Conservation (phyloP, 2,113 vertebrate genomes). For the Nymphicus hollandicus region DNA sequence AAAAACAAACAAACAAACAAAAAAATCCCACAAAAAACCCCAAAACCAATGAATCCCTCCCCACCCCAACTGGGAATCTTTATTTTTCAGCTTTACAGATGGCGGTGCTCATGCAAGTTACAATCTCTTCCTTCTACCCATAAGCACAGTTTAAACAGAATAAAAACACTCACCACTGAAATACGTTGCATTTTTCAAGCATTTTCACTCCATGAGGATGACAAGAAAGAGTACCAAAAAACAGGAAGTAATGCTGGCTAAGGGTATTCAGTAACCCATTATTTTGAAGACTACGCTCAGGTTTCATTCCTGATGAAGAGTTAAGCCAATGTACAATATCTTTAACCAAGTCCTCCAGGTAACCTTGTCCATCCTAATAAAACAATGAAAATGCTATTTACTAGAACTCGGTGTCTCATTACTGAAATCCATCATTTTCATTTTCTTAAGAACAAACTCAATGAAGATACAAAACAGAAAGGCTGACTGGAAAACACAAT, state of each 20-base stretch:
- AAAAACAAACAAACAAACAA: not conserved
- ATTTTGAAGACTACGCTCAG: conserved; percentile 92
- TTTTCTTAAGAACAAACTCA: not conserved
- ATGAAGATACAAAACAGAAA: not conserved
- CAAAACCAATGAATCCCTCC: not conserved
- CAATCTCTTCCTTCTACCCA: not conserved
- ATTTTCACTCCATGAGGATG: conserved; percentile 95
- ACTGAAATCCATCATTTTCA: not conserved
- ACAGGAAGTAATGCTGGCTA: conserved; percentile 97
- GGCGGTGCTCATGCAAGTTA: not conserved
- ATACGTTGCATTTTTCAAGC: conserved; percentile 96
- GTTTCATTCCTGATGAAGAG: conserved; percentile 88
- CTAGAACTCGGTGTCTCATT: not conserved
- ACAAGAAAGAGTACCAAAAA: conserved; percentile 95
- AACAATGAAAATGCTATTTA: not conserved
- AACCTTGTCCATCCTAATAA: conserved; percentile 89
- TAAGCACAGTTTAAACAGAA: not conserved
- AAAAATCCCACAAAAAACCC: not conserved
- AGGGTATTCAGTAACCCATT: conserved; percentile 93
- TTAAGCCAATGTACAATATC: conserved; percentile 95
- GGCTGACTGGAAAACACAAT: not conserved
- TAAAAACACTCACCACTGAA: conserved; percentile 87
- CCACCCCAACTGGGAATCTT: not conserved
- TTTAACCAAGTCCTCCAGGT: conserved; percentile 92
- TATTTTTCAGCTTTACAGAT: not conserved